Evolutionary conservation across 2,888 invertebrate species (phyloP).

Genomic region (Drosophila nigritarsus): DNA sequence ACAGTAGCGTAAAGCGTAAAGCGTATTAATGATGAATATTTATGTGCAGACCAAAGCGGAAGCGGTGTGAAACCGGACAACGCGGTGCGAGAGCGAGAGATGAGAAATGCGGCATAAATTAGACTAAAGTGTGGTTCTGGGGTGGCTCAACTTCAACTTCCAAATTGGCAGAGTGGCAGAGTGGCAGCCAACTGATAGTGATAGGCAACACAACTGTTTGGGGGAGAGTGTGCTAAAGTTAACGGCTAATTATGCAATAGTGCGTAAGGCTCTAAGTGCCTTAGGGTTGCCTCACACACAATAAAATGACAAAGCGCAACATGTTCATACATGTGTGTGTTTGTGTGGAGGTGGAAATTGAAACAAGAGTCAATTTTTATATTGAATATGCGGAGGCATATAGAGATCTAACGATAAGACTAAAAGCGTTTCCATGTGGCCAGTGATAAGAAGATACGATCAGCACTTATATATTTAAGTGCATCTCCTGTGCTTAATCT

Average conservation of each 20-base stretch:
- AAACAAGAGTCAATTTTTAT: constrained; percentile 42
- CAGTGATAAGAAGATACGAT: not conserved
- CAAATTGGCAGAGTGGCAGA: constrained; percentile 43
- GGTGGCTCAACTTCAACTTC: constrained; percentile 55
- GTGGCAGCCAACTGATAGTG: constrained; percentile 61
- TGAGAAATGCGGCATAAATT: constrained; percentile 75
- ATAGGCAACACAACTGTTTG: constrained; percentile 17
- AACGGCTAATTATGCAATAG: constrained; percentile 73
- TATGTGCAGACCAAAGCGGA: constrained; percentile 75
- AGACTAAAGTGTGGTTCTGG: constrained; percentile 74
- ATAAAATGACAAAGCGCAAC: constrained; percentile 23
- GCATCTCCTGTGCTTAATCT: not conserved
- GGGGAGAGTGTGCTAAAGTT: constrained; percentile 33
- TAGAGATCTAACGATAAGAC: constrained; percentile 30
- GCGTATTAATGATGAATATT: constrained; percentile 82
- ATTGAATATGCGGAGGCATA: constrained; percentile 30
- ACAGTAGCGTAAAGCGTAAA: constrained; percentile 70
- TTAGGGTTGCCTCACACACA: constrained; percentile 31
- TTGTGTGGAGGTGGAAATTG: constrained; percentile 31
- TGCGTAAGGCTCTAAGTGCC: constrained; percentile 55
- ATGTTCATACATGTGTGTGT: not conserved
- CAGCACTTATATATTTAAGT: not conserved
- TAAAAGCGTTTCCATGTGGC: constrained; percentile 11
- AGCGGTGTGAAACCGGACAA: constrained; percentile 47
- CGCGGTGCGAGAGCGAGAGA: constrained; percentile 17